phyloP scores from a whole-genome alignment of 2,113 vertebrate species.

The Chitala chitala region DNA sequence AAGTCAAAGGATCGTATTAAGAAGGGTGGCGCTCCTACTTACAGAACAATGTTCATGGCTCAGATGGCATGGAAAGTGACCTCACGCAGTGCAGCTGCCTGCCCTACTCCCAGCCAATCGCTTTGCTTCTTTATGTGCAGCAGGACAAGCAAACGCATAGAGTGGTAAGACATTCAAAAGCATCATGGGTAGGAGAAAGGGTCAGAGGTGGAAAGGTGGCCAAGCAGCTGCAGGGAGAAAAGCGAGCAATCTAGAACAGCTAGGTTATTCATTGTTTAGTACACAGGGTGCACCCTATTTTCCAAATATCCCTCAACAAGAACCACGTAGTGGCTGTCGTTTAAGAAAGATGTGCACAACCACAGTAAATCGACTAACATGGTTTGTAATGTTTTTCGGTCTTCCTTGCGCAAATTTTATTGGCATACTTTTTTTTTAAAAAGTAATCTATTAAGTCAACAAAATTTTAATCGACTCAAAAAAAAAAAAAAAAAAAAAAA shows the following conservation, averaged over 20 bases:
- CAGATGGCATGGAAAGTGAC: conserved; percentile 89
- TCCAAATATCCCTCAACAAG: conserved; percentile 85
- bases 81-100: conserved; percentile 86
- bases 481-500: not conserved
- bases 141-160: conserved; percentile 94
- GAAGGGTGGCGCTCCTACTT: conserved; percentile 93
- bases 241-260: conserved; percentile 84
- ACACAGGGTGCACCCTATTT: conserved; percentile 79
- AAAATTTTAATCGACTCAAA: not conserved
- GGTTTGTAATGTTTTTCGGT: not conserved
- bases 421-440: too few relatives aligned
- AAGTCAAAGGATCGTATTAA: conserved; percentile 61
- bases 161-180: conserved; percentile 97
- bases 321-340: conserved; percentile 1
- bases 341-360: not conserved
- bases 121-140: conserved; percentile 84
- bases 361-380: not conserved
- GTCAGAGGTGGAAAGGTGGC: conserved; percentile 78
- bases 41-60: conserved; percentile 81
- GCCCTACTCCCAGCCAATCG: conserved; percentile 93
- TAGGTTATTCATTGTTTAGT: conserved; percentile 90
- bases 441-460: too few relatives aligned
- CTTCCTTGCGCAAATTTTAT: not conserved
- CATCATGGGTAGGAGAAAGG: conserved; percentile 78
- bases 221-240: conserved; percentile 88